Conservation (phyloP, 1,140 invertebrate species). For the Atta cephalotes region DNA sequence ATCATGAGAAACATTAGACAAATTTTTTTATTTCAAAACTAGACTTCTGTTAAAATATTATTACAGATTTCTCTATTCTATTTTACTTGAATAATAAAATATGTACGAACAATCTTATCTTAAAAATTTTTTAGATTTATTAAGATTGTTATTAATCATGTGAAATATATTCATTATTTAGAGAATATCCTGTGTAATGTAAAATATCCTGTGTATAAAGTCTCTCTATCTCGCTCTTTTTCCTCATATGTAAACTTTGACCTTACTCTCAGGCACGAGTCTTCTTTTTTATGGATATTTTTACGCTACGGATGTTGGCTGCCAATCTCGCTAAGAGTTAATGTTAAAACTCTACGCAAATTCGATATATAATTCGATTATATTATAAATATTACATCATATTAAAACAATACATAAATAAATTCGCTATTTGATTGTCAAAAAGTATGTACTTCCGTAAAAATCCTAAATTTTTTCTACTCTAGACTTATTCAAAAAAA, state of each 20-base stretch:
- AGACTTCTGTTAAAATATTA: not conserved
- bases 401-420: not conserved
- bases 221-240: not conserved
- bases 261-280: conserved; percentile 49
- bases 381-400: conserved; percentile 8
- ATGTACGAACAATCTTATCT: not conserved
- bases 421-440: not conserved
- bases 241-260: conserved; percentile 59
- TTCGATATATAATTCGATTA: conserved; percentile 4
- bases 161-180: not conserved
- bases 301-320: conserved; percentile 29
- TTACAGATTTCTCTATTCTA: not conserved
- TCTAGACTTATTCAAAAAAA: not conserved
- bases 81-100: not conserved
- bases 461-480: not conserved
- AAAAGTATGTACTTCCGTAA: not conserved
- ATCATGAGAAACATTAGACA: no score
- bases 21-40: not conserved
- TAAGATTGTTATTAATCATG: not conserved
- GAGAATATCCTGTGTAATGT: not conserved
- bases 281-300: conserved; percentile 39
- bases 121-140: not conserved
- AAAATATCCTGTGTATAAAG: not conserved
- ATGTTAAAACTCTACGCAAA: not conserved
- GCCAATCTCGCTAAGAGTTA: conserved; percentile 32